Evolutionary conservation across 92 coral and sea anemone species (phyloP).

Genomic region (Palythoa caribaeorum): DNA sequence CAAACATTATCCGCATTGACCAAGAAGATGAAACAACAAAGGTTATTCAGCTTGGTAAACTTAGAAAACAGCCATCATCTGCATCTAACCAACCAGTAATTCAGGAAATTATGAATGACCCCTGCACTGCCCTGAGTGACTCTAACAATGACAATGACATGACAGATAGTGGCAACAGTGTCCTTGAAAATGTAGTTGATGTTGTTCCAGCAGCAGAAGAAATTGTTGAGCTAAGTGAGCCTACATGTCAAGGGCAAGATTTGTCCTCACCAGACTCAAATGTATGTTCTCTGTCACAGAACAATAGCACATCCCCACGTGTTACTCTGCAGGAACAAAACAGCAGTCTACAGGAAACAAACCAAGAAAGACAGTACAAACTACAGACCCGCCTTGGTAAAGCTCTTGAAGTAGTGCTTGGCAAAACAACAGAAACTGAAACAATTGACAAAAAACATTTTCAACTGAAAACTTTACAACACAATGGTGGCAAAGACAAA

Average conservation of each 20-base stretch:
- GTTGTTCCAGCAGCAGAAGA: too few species aligned
- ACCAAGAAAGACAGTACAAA: neutral
- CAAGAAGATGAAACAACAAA: too few species aligned
- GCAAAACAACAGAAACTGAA: neutral
- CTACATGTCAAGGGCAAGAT: neutral
- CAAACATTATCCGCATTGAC: too few species aligned
- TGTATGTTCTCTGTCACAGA: neutral
- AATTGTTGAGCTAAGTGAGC: too few species aligned
- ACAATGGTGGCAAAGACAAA: constrained; percentile 3
- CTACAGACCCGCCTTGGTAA: neutral
- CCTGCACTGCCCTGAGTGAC: too few species aligned
- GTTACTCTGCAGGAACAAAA: neutral
- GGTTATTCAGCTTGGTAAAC: too few species aligned
- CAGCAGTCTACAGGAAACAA: neutral
- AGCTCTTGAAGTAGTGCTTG: neutral
- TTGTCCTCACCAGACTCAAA: neutral
- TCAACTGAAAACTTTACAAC: neutral
- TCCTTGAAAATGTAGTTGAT: too few species aligned
- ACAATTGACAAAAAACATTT: neutral
- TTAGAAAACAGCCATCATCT: too few species aligned
- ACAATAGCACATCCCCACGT: neutral
- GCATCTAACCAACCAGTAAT: too few species aligned
- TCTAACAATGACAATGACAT: too few species aligned
- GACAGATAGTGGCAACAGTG: too few species aligned
- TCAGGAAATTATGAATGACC: too few species aligned